A percentile compares a stretch with the other conserved stretches of the same genome.
These are phyloP conservation scores for Oceanodroma leucorhoa DNA, from an alignment of 2,797 vertebrate genomes.

Conservation along the genomic window DNA sequence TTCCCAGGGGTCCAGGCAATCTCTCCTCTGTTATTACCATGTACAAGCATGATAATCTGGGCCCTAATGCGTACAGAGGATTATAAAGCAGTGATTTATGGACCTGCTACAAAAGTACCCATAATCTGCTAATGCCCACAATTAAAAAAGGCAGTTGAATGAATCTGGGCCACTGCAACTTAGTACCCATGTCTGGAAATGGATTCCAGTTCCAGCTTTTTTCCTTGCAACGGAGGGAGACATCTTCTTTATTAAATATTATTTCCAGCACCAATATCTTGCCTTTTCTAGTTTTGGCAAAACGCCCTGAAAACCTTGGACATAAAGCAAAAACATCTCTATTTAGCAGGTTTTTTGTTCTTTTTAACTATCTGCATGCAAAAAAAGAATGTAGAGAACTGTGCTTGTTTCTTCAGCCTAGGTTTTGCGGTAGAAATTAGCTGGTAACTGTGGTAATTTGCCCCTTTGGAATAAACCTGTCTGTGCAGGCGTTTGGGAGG, in stretches of 20 bases:
- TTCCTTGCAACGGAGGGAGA: not conserved
- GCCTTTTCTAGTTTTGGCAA: not conserved
- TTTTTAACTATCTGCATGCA: not conserved
- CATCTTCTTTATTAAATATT: not conserved
- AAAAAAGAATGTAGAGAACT: not conserved
- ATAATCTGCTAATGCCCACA: conserved; percentile 23
- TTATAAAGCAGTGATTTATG: conserved; percentile 18
- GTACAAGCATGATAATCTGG: conserved; percentile 33
- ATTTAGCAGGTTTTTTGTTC: not conserved
- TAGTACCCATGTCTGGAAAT: not conserved
- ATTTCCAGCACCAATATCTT: not conserved
- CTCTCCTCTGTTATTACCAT: not conserved
- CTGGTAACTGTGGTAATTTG: not conserved
- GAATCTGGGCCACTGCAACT: not conserved
- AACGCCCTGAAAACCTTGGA: not conserved
- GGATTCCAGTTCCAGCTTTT: not conserved
- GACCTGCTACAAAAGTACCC: not conserved
- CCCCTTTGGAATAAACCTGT: not conserved
- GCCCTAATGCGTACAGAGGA: not conserved
- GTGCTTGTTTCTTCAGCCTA: not conserved
- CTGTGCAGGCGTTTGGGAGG: not conserved
- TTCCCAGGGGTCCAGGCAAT: conserved; percentile 27
- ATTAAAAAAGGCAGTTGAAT: conserved; percentile 1
- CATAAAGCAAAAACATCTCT: not conserved
- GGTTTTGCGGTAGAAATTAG: not conserved